Base-by-base conservation (phyloP, 2,888 invertebrate genomes). In the Rotaria magnacalcarata region DNA sequence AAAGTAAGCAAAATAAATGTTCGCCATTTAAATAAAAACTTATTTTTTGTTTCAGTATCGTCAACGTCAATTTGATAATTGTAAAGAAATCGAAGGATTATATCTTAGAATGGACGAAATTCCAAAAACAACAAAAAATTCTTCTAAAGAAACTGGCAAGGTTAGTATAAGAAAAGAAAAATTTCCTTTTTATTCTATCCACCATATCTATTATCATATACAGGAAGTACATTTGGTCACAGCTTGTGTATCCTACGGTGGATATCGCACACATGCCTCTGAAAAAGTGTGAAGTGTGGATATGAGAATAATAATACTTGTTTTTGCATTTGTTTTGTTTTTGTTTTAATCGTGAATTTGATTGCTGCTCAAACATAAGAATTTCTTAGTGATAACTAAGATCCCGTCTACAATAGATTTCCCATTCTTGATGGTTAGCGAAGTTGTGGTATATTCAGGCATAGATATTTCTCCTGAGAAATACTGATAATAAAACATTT, bases 101-200 rank as follows among this genome's bases (percentile, higher is more conserved):
- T 80, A 47, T 80, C 47, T 80, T 24, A 43, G n/a, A 43, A 80
- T 80, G 80, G 80, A 80, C 47, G 80, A 80, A 80, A 80, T 47
- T 47, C 80, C 80, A n/a, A 80, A 80, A 80, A n/a, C 80, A 47
- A 47, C 47, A 24, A 80, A 80, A 80, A 80, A 80, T 47, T 80
- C 80, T 14, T n/a, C 16, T 2, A 80, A 80, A 80, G 80, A 80
- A 47, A 16, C 16, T 14, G n/a, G 11, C 24, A 80, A 80, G n/a
- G 80, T 80, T n/a, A 24, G 47, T 19, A 47, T 80, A 21, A 21
- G 21, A 54, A 54, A 54, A 54, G 10, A 19, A 14, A 27, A 19
- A 0, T 3, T 0, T 1, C 16, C 16, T 16, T 34, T 34, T 27
- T 6, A 34, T 67, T 34, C 19, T 6, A 7, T 14, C 5, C 34